A percentile compares a stretch with the other conserved stretches of the same genome.
Evolutionary conservation across 2,113 vertebrate genomes (phyloP).

Genomic region (Tetrax tetrax): DNA sequence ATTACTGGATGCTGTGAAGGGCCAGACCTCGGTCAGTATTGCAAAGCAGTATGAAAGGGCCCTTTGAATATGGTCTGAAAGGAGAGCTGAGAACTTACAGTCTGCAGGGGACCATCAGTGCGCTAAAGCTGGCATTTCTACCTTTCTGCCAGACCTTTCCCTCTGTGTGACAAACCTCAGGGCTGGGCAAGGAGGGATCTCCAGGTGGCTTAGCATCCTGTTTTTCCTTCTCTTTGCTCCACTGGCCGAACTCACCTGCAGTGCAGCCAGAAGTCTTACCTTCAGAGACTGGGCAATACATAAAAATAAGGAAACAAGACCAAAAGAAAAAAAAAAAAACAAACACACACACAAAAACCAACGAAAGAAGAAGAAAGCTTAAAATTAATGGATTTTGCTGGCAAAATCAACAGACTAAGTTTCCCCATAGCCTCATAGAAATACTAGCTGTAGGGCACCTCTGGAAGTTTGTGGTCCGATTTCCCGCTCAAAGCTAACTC

Average conservation of each 20-base stretch:
- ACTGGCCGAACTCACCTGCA: neutral
- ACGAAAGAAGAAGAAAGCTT: neutral
- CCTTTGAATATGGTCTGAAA: neutral
- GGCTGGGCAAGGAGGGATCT: neutral
- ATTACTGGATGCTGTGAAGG: neutral
- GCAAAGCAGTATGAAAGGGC: neutral
- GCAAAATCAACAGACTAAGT: neutral
- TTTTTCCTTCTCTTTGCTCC: neutral
- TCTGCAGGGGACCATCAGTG: neutral
- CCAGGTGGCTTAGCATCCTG: neutral
- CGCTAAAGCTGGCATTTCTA: neutral
- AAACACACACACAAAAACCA: fast-evolving
- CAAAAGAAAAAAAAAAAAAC: neutral
- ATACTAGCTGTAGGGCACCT: neutral
- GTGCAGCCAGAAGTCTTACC: neutral
- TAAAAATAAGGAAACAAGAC: neutral
- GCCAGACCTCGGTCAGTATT: neutral
- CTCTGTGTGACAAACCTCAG: neutral
- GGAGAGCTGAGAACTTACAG: neutral
- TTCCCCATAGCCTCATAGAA: neutral
- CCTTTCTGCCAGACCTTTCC: neutral
- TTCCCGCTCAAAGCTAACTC: neutral
- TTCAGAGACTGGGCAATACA: neutral
- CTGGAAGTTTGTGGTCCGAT: neutral
- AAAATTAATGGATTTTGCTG: neutral